Evolutionary conservation across 2,797 vertebrate species (phyloP).

Genomic region (Mus caroli): DNA sequence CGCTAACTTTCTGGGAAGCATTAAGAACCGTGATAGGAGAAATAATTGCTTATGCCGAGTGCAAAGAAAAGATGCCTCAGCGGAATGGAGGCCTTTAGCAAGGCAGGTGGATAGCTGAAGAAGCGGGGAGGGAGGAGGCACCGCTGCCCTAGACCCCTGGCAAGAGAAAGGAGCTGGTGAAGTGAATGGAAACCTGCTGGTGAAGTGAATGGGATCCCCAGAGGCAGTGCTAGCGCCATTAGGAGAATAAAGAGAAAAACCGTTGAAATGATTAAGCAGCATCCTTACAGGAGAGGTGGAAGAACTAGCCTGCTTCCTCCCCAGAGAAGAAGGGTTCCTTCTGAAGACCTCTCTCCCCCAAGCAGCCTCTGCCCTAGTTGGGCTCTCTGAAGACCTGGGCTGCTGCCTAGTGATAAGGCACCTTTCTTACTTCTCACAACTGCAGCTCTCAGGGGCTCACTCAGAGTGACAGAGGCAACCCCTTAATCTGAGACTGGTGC

Average conservation of each 20-base stretch:
- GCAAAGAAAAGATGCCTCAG: slow-evolving; percentile 80
- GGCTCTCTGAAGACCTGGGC: slow-evolving; percentile 40
- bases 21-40: slow-evolving; percentile 83
- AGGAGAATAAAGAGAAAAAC: slow-evolving; percentile 39
- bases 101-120: slow-evolving; percentile 68
- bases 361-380: neutral
- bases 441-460: slow-evolving; percentile 17
- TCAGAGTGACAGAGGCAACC: slow-evolving; percentile 6
- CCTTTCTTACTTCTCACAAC: slow-evolving; percentile 15
- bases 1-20: slow-evolving; percentile 80
- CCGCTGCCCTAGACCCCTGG: slow-evolving; percentile 45
- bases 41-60: slow-evolving; percentile 83
- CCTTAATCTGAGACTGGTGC: neutral
- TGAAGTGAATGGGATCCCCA: slow-evolving; percentile 58
- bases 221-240: slow-evolving; percentile 1
- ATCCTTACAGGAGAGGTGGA: neutral
- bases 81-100: slow-evolving; percentile 80
- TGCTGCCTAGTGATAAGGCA: slow-evolving; percentile 22
- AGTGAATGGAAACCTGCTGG: slow-evolving; percentile 54
- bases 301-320: neutral
- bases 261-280: slow-evolving; percentile 56
- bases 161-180: slow-evolving; percentile 60
- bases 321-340: neutral
- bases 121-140: neutral
- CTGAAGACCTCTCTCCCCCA: slow-evolving; percentile 39